A percentile compares a stretch with the other conserved stretches of the same genome.
phyloP scores from a whole-genome alignment of 2,113 vertebrate species.

The Sander lucioperca region DNA sequence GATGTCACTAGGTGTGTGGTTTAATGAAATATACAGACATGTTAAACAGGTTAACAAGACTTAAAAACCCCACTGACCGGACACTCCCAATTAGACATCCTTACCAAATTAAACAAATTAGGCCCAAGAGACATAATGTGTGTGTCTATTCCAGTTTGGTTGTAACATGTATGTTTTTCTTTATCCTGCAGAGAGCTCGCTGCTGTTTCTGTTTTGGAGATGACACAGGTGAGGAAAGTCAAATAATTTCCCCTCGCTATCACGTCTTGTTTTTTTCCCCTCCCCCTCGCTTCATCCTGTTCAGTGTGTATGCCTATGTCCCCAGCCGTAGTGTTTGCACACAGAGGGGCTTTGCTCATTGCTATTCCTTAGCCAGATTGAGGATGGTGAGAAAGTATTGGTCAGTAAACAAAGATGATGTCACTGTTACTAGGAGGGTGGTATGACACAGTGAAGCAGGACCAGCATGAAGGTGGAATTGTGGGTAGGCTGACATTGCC shows the following conservation, averaged over 20 bases:
- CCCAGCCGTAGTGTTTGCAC: conserved; percentile 44
- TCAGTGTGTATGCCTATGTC: conserved; percentile 45
- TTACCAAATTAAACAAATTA: conserved; percentile 7
- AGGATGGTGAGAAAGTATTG: conserved; percentile 76
- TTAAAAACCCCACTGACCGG: not conserved
- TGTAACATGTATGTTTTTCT: conserved; percentile 40
- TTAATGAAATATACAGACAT: conserved; percentile 22
- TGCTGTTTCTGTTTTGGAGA: conserved; percentile 95
- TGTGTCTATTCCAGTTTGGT: not conserved
- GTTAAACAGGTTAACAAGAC: conserved; percentile 1
- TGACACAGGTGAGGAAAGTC: conserved; percentile 85
- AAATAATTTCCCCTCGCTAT: not conserved
- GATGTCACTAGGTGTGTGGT: conserved; percentile 1
- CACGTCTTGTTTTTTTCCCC: not conserved
- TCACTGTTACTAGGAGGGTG: conserved; percentile 83
- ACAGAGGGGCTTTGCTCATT: conserved; percentile 52
- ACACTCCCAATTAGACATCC: not conserved
- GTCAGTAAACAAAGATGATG: conserved; percentile 81
- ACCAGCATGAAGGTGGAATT: not conserved
- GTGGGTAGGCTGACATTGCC: conserved; percentile 58
- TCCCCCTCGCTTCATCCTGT: not conserved
- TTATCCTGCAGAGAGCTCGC: conserved; percentile 89
- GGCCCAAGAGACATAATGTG: not conserved
- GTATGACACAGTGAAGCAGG: conserved; percentile 55
- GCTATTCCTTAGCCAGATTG: conserved; percentile 63